Conservation (phyloP, 2,113 vertebrate species). For the Labrus mixtus region DNA sequence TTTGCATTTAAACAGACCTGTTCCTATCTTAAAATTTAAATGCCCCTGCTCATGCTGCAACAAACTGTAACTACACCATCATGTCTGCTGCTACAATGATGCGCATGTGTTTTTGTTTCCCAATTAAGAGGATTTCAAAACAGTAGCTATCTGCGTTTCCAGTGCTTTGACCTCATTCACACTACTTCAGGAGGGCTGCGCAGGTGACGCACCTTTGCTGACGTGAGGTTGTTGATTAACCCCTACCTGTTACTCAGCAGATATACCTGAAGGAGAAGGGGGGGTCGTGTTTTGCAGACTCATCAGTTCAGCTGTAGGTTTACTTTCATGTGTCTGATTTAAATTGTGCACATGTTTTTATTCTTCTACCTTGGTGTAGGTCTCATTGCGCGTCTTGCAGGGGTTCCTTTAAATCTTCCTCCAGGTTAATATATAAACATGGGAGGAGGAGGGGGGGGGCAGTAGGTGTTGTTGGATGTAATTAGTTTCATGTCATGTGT, state of each 20-base stretch:
- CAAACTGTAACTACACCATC: neutral
- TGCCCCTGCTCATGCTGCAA: neutral
- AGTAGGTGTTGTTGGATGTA: no score
- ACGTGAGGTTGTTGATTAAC: slow-evolving; percentile 76
- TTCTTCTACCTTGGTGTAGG: no score
- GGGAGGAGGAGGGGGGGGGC: no score
- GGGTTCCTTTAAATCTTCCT: no score
- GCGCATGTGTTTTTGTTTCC: neutral
- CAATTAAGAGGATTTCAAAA: neutral
- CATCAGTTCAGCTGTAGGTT: neutral
- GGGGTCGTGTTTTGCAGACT: neutral
- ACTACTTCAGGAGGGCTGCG: slow-evolving; percentile 57
- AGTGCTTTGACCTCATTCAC: slow-evolving; percentile 62
- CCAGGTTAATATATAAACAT: no score
- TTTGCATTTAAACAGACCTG: neutral
- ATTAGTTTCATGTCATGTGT: no score
- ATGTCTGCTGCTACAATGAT: neutral
- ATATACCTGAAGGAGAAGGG: slow-evolving; percentile 12
- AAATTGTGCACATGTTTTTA: no score
- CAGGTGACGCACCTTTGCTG: slow-evolving; percentile 82
- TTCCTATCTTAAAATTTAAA: neutral
- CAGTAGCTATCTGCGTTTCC: slow-evolving; percentile 52
- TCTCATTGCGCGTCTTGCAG: no score
- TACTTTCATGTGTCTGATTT: no score
- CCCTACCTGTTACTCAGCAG: slow-evolving; percentile 65